Conservation (phyloP, 2,888 invertebrate species). For the Lasiommata megera region DNA sequence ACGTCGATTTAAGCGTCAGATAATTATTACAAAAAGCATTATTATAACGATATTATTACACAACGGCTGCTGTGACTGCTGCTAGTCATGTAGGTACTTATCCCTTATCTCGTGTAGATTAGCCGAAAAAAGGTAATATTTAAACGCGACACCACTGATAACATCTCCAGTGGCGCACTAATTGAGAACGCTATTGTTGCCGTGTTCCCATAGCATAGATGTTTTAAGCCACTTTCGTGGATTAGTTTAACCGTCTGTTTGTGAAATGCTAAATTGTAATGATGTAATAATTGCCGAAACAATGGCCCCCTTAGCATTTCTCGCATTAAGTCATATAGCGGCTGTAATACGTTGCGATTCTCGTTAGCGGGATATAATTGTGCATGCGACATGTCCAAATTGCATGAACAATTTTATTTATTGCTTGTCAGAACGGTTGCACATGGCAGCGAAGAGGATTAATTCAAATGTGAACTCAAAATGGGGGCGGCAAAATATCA, state of each 20-base stretch:
- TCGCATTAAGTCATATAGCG: constrained; percentile 24
- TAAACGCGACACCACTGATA: constrained; percentile 6
- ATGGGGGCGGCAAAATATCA: too few species aligned
- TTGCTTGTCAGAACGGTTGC: not conserved
- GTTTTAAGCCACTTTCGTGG: constrained; percentile 26
- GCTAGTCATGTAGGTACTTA: not conserved
- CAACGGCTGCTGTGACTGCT: too few species aligned
- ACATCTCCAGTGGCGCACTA: not conserved
- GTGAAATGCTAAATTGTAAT: constrained; percentile 29
- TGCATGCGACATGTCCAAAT: constrained; percentile 10
- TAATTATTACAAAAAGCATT: too few species aligned
- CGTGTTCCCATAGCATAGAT: constrained; percentile 26
- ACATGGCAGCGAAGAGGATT: not conserved
- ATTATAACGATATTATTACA: not conserved
- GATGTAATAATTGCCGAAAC: constrained; percentile 30
- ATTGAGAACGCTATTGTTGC: constrained; percentile 18
- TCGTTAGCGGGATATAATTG: constrained; percentile 10
- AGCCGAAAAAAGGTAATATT: constrained; percentile 1
- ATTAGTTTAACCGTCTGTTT: constrained; percentile 19
- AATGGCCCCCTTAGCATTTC: constrained; percentile 22
- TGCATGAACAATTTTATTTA: constrained; percentile 18
- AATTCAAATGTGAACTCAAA: too few species aligned
- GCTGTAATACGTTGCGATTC: constrained; percentile 5
- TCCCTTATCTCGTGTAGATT: not conserved
- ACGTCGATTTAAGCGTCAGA: too few species aligned